Conservation (phyloP, 1,140 invertebrate species). For the Chironomus striatipennis region DNA sequence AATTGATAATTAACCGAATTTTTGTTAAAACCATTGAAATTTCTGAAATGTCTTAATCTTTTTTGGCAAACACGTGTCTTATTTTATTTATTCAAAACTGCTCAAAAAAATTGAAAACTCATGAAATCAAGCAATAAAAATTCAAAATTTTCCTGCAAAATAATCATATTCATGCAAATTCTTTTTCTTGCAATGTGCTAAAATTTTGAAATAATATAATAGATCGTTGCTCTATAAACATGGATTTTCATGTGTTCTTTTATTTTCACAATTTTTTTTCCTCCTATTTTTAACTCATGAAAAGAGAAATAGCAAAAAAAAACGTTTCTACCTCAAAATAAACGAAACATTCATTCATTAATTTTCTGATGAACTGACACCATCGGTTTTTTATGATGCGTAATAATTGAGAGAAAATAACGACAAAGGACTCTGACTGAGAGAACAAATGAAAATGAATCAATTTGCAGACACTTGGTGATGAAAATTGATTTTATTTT, state of each 20-base stretch:
- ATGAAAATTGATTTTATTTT: no score
- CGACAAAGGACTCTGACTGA: no score
- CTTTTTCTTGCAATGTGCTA: background rate
- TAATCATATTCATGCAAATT: background rate
- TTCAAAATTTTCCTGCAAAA: background rate
- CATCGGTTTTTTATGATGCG: background rate
- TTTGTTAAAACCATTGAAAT: no score
- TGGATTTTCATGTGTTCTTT: background rate
- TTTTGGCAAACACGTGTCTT: background rate
- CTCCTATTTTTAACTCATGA: background rate
- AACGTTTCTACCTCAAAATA: background rate
- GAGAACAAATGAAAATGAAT: no score
- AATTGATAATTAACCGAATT: no score
- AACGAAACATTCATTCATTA: background rate
- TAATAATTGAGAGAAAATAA: no score
- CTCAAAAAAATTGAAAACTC: no score
- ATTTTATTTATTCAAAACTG: no score
- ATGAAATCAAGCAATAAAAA: background rate
- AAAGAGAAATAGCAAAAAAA: background rate
- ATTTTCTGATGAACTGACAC: background rate
- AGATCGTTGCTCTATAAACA: conserved; percentile 13
- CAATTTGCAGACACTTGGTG: no score
- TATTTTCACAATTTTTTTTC: background rate
- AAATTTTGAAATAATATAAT: background rate
- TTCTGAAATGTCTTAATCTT: background rate